A percentile compares a stretch with the other conserved stretches of the same genome.
These are phyloP conservation scores for Stratiolaelaps scimitus DNA, from an alignment of 1,140 invertebrate species.

Conservation along the genomic window DNA sequence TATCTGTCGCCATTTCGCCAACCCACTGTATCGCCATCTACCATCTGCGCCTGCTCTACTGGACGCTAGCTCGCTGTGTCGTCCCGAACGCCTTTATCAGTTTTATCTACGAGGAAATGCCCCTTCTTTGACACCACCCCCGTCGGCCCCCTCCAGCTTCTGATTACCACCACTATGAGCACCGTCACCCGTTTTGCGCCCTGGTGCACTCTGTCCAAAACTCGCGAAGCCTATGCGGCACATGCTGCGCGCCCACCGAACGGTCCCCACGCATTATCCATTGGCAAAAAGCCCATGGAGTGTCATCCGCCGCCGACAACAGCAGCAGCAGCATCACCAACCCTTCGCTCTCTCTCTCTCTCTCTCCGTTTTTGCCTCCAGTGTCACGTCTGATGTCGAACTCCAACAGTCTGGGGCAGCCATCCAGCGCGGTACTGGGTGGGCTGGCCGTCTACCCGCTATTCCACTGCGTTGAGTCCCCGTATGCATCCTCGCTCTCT, in stretches of 20 bases:
- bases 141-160: not conserved
- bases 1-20: too few relatives aligned
- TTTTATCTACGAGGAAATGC: constrained; percentile 9
- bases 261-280: not conserved
- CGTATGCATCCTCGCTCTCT: too few relatives aligned
- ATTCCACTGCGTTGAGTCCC: too few relatives aligned
- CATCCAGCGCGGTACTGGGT: too few relatives aligned
- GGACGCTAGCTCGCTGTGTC: too few relatives aligned
- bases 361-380: too few relatives aligned
- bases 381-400: too few relatives aligned
- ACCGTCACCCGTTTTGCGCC: not conserved
- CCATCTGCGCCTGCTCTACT: too few relatives aligned
- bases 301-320: constrained; percentile 17
- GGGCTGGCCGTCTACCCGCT: too few relatives aligned
- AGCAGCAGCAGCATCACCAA: not conserved
- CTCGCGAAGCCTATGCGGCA: not conserved
- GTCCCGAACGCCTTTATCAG: constrained; percentile 6
- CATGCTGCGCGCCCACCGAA: not conserved
- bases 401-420: too few relatives aligned
- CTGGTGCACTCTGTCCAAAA: not conserved
- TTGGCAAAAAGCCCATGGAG: constrained; percentile 16
- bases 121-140: not conserved
- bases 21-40: too few relatives aligned
- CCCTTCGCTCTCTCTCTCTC: not conserved
- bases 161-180: not conserved